Conservation (phyloP, 2,888 invertebrate genomes). For the Antheraea assamensis region DNA sequence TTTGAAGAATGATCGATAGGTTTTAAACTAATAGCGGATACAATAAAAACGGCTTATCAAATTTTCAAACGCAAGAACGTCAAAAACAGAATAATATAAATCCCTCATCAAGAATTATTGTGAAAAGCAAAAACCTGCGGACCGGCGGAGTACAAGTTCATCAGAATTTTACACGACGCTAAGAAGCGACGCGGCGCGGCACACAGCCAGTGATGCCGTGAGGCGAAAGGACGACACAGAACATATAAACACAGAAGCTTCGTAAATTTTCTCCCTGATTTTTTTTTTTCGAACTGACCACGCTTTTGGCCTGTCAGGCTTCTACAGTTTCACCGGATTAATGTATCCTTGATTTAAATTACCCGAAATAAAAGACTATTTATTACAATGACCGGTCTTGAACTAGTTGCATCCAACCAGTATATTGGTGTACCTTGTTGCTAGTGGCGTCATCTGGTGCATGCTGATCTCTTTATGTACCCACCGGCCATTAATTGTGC, state of each 20-base stretch:
- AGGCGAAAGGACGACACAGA: not conserved
- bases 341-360: no score
- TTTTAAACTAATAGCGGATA: constrained; percentile 5
- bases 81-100: not conserved
- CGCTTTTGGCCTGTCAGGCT: no score
- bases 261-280: no score
- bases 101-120: constrained; percentile 5
- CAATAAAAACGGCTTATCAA: not conserved
- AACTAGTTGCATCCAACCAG: no score
- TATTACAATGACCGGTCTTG: no score
- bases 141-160: not conserved
- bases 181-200: not conserved
- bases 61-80: not conserved
- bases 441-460: no score
- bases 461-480: no score
- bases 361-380: no score
- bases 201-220: not conserved
- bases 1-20: not conserved
- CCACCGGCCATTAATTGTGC: no score
- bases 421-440: no score
- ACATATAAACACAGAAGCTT: not conserved
- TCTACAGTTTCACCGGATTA: no score
- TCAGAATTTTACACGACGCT: not conserved
- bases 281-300: no score
- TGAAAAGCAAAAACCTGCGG: constrained; percentile 2